phyloP scores from a whole-genome alignment of 2,113 vertebrate species.

The Electrona antarctica region DNA sequence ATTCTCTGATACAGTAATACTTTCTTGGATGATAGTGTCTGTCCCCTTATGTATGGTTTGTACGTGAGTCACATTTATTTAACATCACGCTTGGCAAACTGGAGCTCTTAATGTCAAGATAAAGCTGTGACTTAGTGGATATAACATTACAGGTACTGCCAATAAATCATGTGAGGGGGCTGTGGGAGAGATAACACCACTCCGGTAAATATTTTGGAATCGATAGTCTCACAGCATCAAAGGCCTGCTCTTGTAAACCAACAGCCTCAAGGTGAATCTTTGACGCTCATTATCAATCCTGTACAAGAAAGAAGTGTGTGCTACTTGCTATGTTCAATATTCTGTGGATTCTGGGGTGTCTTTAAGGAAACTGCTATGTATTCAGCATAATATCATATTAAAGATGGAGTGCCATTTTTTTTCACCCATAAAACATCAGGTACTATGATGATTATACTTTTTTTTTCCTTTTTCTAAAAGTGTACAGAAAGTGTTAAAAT shows the following conservation, averaged over 20 bases:
- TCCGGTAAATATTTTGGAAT: conserved; percentile 27
- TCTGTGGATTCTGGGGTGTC: background rate
- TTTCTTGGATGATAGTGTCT: background rate
- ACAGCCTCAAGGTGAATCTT: conserved; percentile 19
- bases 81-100: no score
- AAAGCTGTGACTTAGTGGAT: background rate
- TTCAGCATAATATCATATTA: no score
- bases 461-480: no score
- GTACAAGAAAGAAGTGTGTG: conserved; percentile 8
- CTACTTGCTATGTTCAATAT: conserved; percentile 44
- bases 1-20: background rate
- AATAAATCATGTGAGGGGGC: background rate
- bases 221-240: conserved; percentile 26
- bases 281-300: conserved; percentile 27
- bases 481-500: no score
- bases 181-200: background rate
- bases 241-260: background rate
- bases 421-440: no score
- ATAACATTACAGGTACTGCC: background rate
- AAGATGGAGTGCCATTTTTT: no score
- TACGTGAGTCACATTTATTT: no score
- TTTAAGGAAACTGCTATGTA: no score
- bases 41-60: no score
- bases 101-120: background rate
- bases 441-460: no score